Evolutionary conservation across 53 echinoderm and acorn worm genomes (phyloP).

Genomic region (Arbacia lixula): DNA sequence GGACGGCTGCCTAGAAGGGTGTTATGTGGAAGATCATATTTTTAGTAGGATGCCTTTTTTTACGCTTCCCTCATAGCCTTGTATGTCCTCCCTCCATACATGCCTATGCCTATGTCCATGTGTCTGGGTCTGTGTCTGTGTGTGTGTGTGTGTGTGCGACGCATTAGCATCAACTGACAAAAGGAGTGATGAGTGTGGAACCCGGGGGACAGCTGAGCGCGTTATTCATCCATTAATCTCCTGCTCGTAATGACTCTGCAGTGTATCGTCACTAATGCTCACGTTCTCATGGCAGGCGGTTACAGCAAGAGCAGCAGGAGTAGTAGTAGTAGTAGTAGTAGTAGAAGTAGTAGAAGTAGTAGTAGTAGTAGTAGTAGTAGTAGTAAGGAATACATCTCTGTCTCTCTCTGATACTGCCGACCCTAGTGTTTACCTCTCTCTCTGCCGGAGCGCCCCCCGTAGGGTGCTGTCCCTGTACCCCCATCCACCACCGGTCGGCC

Average conservation of each 20-base stretch:
- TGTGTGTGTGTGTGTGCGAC: background rate
- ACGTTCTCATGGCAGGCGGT: too few relatives aligned
- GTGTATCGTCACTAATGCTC: too few relatives aligned
- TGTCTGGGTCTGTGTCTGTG: background rate
- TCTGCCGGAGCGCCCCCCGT: too few relatives aligned
- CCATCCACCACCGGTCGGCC: slow-evolving; percentile 8
- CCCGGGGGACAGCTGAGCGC: slow-evolving; percentile 45
- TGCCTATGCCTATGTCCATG: too few relatives aligned
- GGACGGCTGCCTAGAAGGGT: slow-evolving; percentile 43
- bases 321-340: too few relatives aligned
- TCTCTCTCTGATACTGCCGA: too few relatives aligned
- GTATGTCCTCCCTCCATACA: too few relatives aligned
- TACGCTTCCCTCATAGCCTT: slow-evolving; percentile 3
- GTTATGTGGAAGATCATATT: slow-evolving; percentile 3
- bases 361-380: too few relatives aligned
- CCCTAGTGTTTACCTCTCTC: too few relatives aligned
- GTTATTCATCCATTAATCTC: slow-evolving; percentile 56
- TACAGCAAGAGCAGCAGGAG: too few relatives aligned
- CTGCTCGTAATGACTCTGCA: slow-evolving; percentile 47
- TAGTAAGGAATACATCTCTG: too few relatives aligned
- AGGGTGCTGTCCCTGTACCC: background rate
- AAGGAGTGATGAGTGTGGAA: slow-evolving; percentile 38
- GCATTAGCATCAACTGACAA: slow-evolving; percentile 44
- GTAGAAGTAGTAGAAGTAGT: too few relatives aligned
- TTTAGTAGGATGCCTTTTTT: background rate